Evolutionary conservation across 1,140 invertebrate genomes (phyloP).

Genomic region (Charaxes varanes): DNA sequence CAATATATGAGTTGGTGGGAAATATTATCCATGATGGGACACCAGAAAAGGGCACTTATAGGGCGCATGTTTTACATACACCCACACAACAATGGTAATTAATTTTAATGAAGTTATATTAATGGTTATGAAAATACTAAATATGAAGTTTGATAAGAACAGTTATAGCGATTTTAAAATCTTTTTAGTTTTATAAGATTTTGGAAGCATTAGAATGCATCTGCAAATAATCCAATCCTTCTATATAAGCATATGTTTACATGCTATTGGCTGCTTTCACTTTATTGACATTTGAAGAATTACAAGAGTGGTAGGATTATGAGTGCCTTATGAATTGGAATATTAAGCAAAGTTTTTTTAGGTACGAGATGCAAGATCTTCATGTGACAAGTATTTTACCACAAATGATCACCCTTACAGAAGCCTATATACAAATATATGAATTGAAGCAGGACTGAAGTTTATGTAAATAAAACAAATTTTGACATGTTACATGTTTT

Average conservation of each 20-base stretch:
- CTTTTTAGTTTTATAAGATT: too few relatives aligned
- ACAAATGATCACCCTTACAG: conserved; percentile 99
- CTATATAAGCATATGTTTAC: too few relatives aligned
- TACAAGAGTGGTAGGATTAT: too few relatives aligned
- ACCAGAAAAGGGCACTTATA: conserved; percentile 94
- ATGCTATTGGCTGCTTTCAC: too few relatives aligned
- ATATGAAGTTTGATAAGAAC: too few relatives aligned
- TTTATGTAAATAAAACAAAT: conserved; percentile 34
- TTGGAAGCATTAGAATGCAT: too few relatives aligned
- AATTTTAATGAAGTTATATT: conserved; percentile 10
- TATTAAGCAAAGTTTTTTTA: too few relatives aligned
- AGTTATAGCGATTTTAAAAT: too few relatives aligned
- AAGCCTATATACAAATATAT: conserved; percentile 97
- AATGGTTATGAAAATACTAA: conserved; percentile 3
- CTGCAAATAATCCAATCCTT: too few relatives aligned
- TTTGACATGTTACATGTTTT: conserved; percentile 30
- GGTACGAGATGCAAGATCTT: conserved; percentile 98
- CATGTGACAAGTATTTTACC: conserved; percentile 98
- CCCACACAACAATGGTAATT: conserved; percentile 84
- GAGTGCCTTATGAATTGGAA: too few relatives aligned
- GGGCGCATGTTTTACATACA: conserved; percentile 96
- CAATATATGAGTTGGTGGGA: conserved; percentile 94
- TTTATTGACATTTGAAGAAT: too few relatives aligned
- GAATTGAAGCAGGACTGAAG: conserved; percentile 71
- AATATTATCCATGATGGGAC: conserved; percentile 99